Base-by-base conservation (phyloP, 30 jellyfish, hydroid and myxozoan genomes). In the Mastigias papua region DNA sequence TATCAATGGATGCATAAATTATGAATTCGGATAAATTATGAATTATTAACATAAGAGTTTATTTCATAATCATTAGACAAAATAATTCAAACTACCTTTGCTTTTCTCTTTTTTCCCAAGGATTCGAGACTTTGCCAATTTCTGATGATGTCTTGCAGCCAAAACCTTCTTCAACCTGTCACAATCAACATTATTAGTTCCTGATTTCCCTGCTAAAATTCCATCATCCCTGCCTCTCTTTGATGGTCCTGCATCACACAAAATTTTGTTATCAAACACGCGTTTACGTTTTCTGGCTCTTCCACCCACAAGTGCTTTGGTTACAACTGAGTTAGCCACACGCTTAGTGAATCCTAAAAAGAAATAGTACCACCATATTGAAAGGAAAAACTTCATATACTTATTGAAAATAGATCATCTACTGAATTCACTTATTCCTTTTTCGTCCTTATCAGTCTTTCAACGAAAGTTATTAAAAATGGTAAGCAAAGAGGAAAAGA, bases 221-320 rank as follows among this genome's bases (percentile, higher is more conserved):
- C 80, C 80, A 50, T 80, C 84, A 26, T 20, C 58, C 48, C 68
- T 82, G 17, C 0, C 63, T 29, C 23, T 82, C 77, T 82, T 82
- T 27, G 76, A n/a, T 10, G 91, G 72, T 6, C 37, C 34, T 9
- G 70, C 84, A 0, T 57, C 91, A n/a, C 54, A 32, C 31, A 82
- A 84, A 31, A 82, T 67, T 48, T 66, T 82, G 69, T 82, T 82
- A 77, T 82, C 91, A 60, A 82, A 82, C 0, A 33, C 48, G 28
- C 91, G 84, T 33, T 46, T 82, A 26, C 91, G 78, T 54, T 67
- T 82, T 51, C 72, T 82, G 76, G 84, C 84, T 35, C 83, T 67
- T 29, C 91, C 91, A 3, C 91, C 91, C 23, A 46, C 66, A 27
- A 30, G 32, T 3, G 91, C 91, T 48, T 82, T 82, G 54, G 77